These are phyloP conservation scores for Aphidius gifuensis DNA, from an alignment of 1,140 invertebrate genomes.

Conservation along the genomic window DNA sequence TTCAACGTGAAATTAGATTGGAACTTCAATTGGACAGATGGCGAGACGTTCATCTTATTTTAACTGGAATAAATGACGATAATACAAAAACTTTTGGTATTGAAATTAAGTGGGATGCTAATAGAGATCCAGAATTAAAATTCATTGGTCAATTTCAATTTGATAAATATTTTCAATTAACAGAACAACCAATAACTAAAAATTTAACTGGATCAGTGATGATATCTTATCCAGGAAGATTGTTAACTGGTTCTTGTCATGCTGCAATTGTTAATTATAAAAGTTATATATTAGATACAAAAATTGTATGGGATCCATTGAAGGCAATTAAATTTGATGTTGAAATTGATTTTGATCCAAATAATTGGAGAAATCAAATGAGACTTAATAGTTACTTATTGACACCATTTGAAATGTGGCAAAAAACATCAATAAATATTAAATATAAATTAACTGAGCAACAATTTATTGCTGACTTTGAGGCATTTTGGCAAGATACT, in stretches of 20 bases:
- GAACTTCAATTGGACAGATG: constrained; percentile 74
- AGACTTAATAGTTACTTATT: constrained; percentile 57
- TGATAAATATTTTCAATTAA: constrained; percentile 37
- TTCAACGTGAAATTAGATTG: constrained; percentile 51
- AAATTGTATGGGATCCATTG: constrained; percentile 59
- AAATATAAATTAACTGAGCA: constrained; percentile 49
- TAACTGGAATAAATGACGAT: constrained; percentile 58
- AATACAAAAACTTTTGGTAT: constrained; percentile 63
- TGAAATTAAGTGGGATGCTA: constrained; percentile 78
- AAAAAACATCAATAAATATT: constrained; percentile 62
- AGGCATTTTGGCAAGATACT: constrained; percentile 60
- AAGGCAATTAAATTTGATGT: constrained; percentile 56
- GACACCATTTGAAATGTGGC: constrained; percentile 74
- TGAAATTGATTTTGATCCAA: constrained; percentile 53
- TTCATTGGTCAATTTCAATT: constrained; percentile 56
- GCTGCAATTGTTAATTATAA: constrained; percentile 44
- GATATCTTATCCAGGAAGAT: constrained; percentile 71
- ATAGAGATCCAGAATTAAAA: constrained; percentile 72
- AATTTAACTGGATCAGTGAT: constrained; percentile 61
- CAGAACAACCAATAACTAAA: constrained; percentile 41
- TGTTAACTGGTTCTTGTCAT: constrained; percentile 62
- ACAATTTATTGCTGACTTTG: constrained; percentile 45
- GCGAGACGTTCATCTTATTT: constrained; percentile 68
- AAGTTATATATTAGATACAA: constrained; percentile 51
- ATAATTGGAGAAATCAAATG: constrained; percentile 44